Base-by-base conservation (phyloP, 53 echinoderm and acorn worm genomes). In the Echinometra lucunter region DNA sequence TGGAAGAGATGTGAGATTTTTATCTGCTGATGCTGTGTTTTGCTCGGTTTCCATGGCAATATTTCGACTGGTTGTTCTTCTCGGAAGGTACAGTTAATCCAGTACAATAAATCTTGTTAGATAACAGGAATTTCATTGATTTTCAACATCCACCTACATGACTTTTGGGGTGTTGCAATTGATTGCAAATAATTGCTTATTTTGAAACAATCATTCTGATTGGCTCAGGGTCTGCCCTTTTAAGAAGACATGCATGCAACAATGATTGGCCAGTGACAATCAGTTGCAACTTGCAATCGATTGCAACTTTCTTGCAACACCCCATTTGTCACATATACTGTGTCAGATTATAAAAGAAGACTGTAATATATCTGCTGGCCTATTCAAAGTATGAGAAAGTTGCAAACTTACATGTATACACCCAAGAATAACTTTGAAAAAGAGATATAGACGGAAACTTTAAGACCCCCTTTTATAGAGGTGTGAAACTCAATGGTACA, bases 41-140 rank as follows among this genome's bases (percentile, higher is more conserved):
- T 88, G 55, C 28, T 57, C 28, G 49, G 88, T 88, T 88, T 32
- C 88, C 88, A 88, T 57, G 88, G 88, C 34, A 16, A 88, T 57
- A 88, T 21, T 44, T 44, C 38, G 0, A 42, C 44, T 44, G 81
- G 44, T 81, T 81, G 25, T 81, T 81, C 44, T 44, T 81, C 40
- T 18, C 40, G 7, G n/a, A 81, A 2, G 81, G 40, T 17, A 11
- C 42, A 19, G 18, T 44, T 81, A 81, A 44, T 81, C 44, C 81
- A 44, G 0, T 38, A 44, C 44, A 81, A 37, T 74, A 74, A 8
- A 74, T 74, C 17, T 74, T 37, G 35, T 74, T 74, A 37, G 74
- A 74, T 74, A 74, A 74, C 74, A 74, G 74, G 74, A 74, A 74
- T 74, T 74, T 74, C 74, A 74, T 74, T 37, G 17, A 74, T 37